These are phyloP conservation scores for Unio pictorum DNA, from an alignment of 2,888 invertebrate species.

Conservation along the genomic window DNA sequence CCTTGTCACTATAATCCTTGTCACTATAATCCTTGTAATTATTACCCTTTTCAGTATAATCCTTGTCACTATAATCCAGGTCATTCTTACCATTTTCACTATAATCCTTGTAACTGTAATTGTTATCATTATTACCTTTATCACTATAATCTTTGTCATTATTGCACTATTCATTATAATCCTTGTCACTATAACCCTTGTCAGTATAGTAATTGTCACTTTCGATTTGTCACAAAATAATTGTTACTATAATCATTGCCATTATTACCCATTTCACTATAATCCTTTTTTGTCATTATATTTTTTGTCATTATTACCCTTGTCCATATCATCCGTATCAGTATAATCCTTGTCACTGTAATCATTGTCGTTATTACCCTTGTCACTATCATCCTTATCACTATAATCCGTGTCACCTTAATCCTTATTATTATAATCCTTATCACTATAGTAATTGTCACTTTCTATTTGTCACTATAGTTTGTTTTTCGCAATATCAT, in stretches of 20 bases:
- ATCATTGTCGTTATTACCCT: slow-evolving; percentile 1
- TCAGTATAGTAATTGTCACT: slow-evolving; percentile 5
- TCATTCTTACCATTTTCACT: slow-evolving; percentile 16
- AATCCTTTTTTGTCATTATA: slow-evolving; percentile 3
- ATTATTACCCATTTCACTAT: slow-evolving; percentile 2
- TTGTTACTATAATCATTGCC: slow-evolving; percentile 7
- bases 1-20: slow-evolving; percentile 1
- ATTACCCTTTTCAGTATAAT: slow-evolving; percentile 7
- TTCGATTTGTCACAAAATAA: slow-evolving; percentile 6
- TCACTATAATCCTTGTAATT: neutral
- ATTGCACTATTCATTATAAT: slow-evolving; percentile 3
- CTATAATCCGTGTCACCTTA: slow-evolving; percentile 6
- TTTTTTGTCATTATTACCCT: slow-evolving; percentile 3
- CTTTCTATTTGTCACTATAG: too few species aligned
- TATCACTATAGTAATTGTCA: slow-evolving; percentile 4
- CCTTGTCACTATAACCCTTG: slow-evolving; percentile 1
- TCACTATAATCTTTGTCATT: slow-evolving; percentile 6
- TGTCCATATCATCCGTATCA: neutral
- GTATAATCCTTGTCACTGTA: slow-evolving; percentile 4
- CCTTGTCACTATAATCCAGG: slow-evolving; percentile 6
- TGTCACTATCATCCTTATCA: slow-evolving; percentile 8
- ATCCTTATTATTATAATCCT: neutral
- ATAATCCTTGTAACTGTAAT: slow-evolving; percentile 10
- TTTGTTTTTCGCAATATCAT: slow-evolving; percentile 1
- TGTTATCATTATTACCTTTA: slow-evolving; percentile 3